Evolutionary conservation across 2,888 invertebrate genomes (phyloP), one percentile per base, ranked within the genome.

Genomic region (Craniophora ligustri): DNA sequence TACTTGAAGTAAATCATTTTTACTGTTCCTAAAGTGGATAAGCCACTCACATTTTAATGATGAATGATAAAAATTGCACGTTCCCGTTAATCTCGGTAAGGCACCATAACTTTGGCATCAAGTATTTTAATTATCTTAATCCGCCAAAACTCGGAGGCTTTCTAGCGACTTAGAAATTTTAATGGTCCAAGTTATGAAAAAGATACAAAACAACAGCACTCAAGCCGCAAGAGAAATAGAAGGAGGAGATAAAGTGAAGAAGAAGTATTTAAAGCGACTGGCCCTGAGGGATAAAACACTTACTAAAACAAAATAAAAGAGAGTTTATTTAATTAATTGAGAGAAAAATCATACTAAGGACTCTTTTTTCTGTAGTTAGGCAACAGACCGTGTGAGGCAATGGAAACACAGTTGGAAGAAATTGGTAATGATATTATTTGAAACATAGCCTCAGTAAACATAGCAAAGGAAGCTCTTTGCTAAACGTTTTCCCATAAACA

Each of bases 71-170:
- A 64, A 75, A 60, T 60, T 68, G 55, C 51, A 55, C 45, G 56
- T 64, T 70, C 60, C 58, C 72, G 72, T 77, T 81, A 81, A 83
- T 81, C 81, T 72, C 53, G 44, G 50, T 72, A 71, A 64, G 62
- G 63, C 55, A 61, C 50, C 70, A 55, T 72, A 81, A 84, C 82
- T 84, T 84, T 67, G 69, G 76, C 75, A 79, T 82, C 77, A 82
- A 86, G 85, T 84, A 85, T 85, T 87, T 86, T 87, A 87, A 87
- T 87, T 86, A 87, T 84, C 82, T 84, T 85, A 85, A 87, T 85
- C 85, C 71, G 62, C 67, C 67, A 66, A 82, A 85, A 84, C 81
- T 84, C 78, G 65, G 58, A 71, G 70, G 70, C 72, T 69, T 62
- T 64, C 55, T 50, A 49, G 66, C 73, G 77, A 80, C 82, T 85